Evolutionary conservation across 2,797 vertebrate species (phyloP).

Genomic region (Protosalanx chinensis): DNA sequence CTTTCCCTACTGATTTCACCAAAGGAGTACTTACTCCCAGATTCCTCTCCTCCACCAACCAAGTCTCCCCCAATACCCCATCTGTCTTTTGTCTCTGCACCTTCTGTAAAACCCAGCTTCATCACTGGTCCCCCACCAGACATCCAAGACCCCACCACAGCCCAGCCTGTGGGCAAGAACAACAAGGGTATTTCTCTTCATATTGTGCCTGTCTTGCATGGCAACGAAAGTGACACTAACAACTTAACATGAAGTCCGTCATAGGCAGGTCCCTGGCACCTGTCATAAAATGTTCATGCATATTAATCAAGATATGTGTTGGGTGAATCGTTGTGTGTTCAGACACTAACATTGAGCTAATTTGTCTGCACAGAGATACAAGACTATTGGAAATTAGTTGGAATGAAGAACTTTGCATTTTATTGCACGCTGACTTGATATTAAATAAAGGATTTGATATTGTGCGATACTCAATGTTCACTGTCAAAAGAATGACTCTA

Average conservation of each 20-base stretch:
- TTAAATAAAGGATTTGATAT: not conserved
- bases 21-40: conserved; percentile 64
- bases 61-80: conserved; percentile 55
- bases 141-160: conserved; percentile 43
- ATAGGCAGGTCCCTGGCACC: not conserved
- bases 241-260: not conserved
- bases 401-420: not conserved
- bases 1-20: conserved; percentile 82
- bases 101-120: conserved; percentile 20
- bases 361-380: not conserved
- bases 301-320: not conserved
- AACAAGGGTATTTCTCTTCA: conserved; percentile 77
- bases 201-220: conserved; percentile 13
- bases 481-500: no score
- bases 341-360: not conserved
- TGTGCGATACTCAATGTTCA: not conserved
- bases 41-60: conserved; percentile 28
- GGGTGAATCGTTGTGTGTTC: not conserved
- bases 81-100: conserved; percentile 14
- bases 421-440: not conserved
- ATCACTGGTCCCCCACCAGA: conserved; percentile 29
- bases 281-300: not conserved
- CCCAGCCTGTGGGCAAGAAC: conserved; percentile 76
- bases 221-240: conserved; percentile 1
- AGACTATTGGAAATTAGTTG: not conserved